Evolutionary conservation across 2,113 vertebrate species (phyloP).

Genomic region (Phrynosoma blainvillii): DNA sequence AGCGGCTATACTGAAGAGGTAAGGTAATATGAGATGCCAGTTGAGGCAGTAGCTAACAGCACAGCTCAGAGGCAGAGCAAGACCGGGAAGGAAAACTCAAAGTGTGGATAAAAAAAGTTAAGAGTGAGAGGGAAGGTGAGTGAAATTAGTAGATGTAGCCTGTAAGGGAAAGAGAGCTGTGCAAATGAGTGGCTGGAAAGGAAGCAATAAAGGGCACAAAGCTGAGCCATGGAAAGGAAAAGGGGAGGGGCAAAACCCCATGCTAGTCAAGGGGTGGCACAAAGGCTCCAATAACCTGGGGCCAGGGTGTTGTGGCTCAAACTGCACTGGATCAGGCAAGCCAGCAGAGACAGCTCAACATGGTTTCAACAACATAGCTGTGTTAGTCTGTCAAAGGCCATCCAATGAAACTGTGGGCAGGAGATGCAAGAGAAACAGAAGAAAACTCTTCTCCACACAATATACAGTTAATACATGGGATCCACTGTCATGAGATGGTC

Average conservation of each 20-base stretch:
- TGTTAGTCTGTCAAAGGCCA: too few species aligned
- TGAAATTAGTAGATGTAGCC: background rate
- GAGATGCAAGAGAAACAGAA: background rate
- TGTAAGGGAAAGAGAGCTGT: background rate
- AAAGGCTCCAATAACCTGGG: background rate
- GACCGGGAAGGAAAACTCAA: too few species aligned
- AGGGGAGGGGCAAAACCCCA: background rate
- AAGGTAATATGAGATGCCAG: constrained; percentile 2
- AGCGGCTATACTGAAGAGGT: background rate
- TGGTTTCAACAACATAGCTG: too few species aligned
- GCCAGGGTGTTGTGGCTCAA: background rate
- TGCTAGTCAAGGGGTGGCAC: background rate
- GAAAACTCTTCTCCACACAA: background rate
- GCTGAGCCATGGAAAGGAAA: background rate
- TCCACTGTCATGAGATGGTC: background rate
- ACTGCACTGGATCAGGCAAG: background rate
- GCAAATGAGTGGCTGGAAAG: background rate
- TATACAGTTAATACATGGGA: background rate
- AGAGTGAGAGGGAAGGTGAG: background rate
- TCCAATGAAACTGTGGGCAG: background rate
- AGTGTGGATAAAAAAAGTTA: background rate
- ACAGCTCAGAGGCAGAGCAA: background rate
- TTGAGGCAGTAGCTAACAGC: too few species aligned
- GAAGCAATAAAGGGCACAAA: background rate
- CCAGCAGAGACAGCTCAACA: background rate